Percentiles rank a stretch among this genome's conserved stretches.
Conservation (phyloP, 2,113 vertebrate species). For the Thermophis baileyi region DNA sequence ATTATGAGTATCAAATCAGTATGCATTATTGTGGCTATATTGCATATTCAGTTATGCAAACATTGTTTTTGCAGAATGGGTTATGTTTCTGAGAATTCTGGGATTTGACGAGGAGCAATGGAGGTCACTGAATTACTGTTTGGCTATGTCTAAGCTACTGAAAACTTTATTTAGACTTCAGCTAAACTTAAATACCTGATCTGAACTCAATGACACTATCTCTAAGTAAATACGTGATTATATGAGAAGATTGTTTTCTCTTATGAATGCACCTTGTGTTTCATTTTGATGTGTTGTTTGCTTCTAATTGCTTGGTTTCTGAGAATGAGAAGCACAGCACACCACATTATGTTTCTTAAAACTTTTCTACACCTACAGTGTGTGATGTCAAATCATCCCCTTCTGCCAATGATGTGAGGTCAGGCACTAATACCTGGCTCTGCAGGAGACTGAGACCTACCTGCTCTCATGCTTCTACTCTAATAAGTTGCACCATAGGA, state of each 20-base stretch:
- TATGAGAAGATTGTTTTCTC: neutral
- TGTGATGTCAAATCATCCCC: neutral
- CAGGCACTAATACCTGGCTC: neutral
- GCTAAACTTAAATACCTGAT: neutral
- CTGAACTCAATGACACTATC: neutral
- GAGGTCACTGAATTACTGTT: neutral
- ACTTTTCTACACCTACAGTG: neutral
- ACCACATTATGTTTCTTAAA: neutral
- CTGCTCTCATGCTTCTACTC: neutral
- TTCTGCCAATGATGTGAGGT: neutral
- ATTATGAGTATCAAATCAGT: neutral
- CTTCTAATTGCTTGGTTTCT: neutral
- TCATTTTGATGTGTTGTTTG: neutral
- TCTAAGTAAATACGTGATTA: neutral
- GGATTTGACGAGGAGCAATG: neutral
- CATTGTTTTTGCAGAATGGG: neutral
- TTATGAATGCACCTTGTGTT: neutral
- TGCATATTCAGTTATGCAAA: neutral
- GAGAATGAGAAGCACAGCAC: neutral
- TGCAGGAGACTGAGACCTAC: neutral
- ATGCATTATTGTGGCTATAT: neutral
- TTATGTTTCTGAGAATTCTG: neutral
- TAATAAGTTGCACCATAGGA: slow-evolving; percentile 15
- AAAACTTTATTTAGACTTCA: neutral
- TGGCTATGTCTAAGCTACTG: neutral